Percentiles rank a stretch among this genome's conserved stretches.
Evolutionary conservation across 2,888 invertebrate genomes (phyloP).

Genomic region (Ophion slaviceki): DNA sequence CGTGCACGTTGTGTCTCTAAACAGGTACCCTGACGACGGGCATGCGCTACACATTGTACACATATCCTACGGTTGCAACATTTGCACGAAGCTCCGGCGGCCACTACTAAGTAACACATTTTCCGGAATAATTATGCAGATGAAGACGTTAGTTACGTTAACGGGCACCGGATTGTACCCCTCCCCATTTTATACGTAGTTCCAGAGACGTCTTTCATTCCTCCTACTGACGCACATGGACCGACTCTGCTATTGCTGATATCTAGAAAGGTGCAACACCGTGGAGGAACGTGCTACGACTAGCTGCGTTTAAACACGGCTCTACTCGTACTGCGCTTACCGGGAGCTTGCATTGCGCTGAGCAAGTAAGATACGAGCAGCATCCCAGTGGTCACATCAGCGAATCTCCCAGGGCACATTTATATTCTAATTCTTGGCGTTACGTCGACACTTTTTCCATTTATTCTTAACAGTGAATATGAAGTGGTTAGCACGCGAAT

Average conservation of each 20-base stretch:
- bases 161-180: constrained; percentile 69
- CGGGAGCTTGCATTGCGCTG: constrained; percentile 18
- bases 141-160: constrained; percentile 81
- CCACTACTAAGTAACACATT: constrained; percentile 78
- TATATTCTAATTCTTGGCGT: constrained; percentile 10
- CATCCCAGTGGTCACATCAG: constrained; percentile 13
- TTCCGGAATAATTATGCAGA: constrained; percentile 82
- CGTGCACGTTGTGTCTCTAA: constrained; percentile 65
- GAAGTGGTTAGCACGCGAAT: background rate
- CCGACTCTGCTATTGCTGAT: constrained; percentile 68
- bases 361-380: constrained; percentile 42
- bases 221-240: constrained; percentile 44
- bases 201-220: constrained; percentile 29
- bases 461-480: background rate
- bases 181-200: constrained; percentile 35
- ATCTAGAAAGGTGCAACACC: constrained; percentile 69
- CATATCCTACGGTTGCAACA: constrained; percentile 43
- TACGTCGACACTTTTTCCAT: background rate
- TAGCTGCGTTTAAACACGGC: constrained; percentile 36
- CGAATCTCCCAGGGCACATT: constrained; percentile 10
- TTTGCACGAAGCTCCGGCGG: constrained; percentile 68
- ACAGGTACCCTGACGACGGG: constrained; percentile 50
- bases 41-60: constrained; percentile 46
- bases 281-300: constrained; percentile 41
- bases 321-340: constrained; percentile 6